phyloP scores from a whole-genome alignment of 1,140 invertebrate species.

The Choristoneura fumiferana region DNA sequence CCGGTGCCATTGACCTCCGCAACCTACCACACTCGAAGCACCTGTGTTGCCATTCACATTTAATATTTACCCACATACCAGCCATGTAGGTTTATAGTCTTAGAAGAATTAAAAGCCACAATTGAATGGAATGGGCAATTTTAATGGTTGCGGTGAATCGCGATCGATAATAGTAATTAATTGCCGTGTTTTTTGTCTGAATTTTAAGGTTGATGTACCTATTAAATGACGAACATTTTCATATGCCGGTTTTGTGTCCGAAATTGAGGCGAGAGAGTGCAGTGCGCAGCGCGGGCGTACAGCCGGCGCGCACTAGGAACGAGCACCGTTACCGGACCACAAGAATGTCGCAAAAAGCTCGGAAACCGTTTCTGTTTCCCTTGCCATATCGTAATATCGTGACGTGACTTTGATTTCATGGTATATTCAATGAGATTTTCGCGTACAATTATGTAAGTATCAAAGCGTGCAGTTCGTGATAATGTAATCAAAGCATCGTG shows the following conservation, averaged over 20 bases:
- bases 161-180: not conserved
- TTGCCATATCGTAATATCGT: conserved; percentile 65
- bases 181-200: too few species aligned
- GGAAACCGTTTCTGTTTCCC: conserved; percentile 71
- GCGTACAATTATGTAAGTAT: conserved; percentile 57
- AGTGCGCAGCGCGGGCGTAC: conserved; percentile 22
- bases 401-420: conserved; percentile 68
- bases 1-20: conserved; percentile 63
- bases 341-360: conserved; percentile 62
- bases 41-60: conserved; percentile 56
- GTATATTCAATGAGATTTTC: conserved; percentile 51
- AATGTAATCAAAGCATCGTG: conserved; percentile 42
- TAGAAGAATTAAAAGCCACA: conserved; percentile 38
- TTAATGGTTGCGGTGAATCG: conserved; percentile 30
- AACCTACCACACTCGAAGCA: conserved; percentile 47
- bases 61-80: conserved; percentile 46
- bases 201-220: not conserved
- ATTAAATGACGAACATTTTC: not conserved
- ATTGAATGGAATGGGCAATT: conserved; percentile 31
- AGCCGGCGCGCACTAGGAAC: conserved; percentile 34
- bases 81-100: conserved; percentile 43
- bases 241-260: conserved; percentile 9
- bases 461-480: conserved; percentile 49
- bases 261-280: conserved; percentile 22
- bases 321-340: conserved; percentile 60